Conservation (phyloP, 2,888 invertebrate genomes). For the Ptilodon capucinus region DNA sequence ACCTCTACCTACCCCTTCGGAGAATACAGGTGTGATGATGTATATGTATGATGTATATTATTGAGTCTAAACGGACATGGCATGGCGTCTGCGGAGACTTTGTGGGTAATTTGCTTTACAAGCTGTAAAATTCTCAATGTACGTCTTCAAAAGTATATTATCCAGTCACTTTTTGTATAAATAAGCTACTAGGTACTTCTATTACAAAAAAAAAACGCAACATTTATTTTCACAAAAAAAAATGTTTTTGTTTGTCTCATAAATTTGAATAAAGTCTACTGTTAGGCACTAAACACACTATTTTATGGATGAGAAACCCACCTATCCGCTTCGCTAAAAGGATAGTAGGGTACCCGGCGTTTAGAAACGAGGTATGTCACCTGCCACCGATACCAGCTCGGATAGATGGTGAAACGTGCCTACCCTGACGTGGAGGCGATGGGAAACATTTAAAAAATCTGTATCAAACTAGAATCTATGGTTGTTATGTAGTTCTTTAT, state of each 20-base stretch:
- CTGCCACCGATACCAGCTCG: background rate
- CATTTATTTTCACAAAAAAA: too few relatives aligned
- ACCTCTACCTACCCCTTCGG: too few relatives aligned
- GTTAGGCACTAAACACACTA: background rate
- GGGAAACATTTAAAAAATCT: background rate
- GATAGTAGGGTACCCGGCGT: background rate
- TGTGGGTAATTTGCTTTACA: too few relatives aligned
- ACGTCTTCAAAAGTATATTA: too few relatives aligned
- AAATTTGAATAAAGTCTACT: background rate
- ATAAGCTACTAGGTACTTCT: too few relatives aligned
- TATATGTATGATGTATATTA: too few relatives aligned
- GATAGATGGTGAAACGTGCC: background rate
- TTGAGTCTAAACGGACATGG: too few relatives aligned
- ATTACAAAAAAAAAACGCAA: too few relatives aligned
- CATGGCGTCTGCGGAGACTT: too few relatives aligned
- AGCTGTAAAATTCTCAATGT: too few relatives aligned
- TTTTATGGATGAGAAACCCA: background rate
- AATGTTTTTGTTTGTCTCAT: background rate
- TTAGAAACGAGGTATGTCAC: background rate
- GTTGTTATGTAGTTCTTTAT: background rate
- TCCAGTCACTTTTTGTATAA: too few relatives aligned
- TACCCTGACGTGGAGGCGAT: background rate
- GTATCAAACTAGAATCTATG: background rate
- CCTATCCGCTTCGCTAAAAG: background rate
- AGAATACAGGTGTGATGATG: too few relatives aligned